Evolutionary conservation across 1,140 invertebrate species (phyloP).

Genomic region (Ptiloglossa arizonensis): DNA sequence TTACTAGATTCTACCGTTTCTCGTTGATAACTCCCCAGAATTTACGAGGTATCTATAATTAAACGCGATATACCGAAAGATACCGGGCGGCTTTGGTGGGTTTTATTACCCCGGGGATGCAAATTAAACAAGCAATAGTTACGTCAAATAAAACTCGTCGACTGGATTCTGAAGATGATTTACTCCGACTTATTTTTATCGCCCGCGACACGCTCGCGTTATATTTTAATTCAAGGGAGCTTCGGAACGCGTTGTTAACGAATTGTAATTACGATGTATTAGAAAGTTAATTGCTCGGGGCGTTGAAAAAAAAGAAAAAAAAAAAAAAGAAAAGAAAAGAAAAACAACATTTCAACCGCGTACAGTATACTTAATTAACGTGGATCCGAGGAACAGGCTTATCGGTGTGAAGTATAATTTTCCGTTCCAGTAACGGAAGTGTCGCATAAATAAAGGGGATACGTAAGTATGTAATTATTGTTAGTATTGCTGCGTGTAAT

Average conservation of each 20-base stretch:
- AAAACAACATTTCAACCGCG: too few species aligned
- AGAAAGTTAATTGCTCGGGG: too few species aligned
- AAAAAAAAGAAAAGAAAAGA: too few species aligned
- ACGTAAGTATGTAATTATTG: too few species aligned
- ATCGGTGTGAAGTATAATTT: too few species aligned
- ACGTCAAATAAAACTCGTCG: background rate
- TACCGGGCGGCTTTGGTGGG: constrained; percentile 1
- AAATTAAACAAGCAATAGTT: background rate
- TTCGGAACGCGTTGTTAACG: background rate
- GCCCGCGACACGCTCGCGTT: background rate
- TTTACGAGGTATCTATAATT: constrained; percentile 3
- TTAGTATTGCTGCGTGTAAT: too few species aligned
- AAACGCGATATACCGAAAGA: background rate
- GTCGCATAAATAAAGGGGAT: too few species aligned
- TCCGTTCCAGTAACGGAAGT: too few species aligned
- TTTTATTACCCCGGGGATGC: background rate
- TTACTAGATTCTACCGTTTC: background rate
- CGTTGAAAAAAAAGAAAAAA: too few species aligned
- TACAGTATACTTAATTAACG: too few species aligned
- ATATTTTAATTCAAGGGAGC: background rate
- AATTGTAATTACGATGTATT: background rate
- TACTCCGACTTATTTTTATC: background rate
- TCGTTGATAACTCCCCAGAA: background rate
- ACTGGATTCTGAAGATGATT: background rate
- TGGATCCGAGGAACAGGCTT: too few species aligned